Evolutionary conservation across 1,140 invertebrate genomes (phyloP).

Genomic region (Macrobrachium rosenbergii): DNA sequence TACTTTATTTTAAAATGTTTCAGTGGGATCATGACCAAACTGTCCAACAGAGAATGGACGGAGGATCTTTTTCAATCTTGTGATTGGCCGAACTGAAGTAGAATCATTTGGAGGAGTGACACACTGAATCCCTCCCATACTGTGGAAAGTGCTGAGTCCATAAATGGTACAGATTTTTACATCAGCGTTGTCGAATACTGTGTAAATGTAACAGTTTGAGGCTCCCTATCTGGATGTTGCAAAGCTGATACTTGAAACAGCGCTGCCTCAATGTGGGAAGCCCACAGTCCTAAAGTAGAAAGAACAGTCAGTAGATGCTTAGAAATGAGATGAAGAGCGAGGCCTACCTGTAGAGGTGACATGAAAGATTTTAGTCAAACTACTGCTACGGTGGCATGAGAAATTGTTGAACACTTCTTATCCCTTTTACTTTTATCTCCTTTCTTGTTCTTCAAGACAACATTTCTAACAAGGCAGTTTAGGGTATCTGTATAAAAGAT

Average conservation of each 20-base stretch:
- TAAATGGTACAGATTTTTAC: background rate
- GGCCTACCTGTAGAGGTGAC: background rate
- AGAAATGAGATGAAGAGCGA: background rate
- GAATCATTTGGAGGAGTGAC: background rate
- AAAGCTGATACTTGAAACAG: conserved; percentile 18
- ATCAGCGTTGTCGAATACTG: conserved; percentile 6
- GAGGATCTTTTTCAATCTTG: background rate
- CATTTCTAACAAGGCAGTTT: background rate
- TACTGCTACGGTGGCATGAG: background rate
- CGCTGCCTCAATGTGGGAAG: background rate
- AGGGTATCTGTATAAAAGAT: background rate
- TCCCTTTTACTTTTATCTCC: background rate
- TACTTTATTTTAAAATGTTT: conserved; percentile 18
- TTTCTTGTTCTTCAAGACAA: conserved; percentile 11
- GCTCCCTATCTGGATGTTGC: background rate
- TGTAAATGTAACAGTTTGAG: conserved; percentile 9
- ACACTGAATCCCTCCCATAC: background rate
- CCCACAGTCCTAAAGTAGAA: background rate
- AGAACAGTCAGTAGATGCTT: conserved; percentile 25
- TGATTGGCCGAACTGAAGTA: background rate
- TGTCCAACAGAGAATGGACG: conserved; percentile 7
- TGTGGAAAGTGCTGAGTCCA: background rate
- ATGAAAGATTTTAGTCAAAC: background rate
- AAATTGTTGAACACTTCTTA: background rate
- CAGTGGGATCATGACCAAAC: conserved; percentile 26